phyloP scores from a whole-genome alignment of 2,113 vertebrate genomes.

The Tinamus guttatus region DNA sequence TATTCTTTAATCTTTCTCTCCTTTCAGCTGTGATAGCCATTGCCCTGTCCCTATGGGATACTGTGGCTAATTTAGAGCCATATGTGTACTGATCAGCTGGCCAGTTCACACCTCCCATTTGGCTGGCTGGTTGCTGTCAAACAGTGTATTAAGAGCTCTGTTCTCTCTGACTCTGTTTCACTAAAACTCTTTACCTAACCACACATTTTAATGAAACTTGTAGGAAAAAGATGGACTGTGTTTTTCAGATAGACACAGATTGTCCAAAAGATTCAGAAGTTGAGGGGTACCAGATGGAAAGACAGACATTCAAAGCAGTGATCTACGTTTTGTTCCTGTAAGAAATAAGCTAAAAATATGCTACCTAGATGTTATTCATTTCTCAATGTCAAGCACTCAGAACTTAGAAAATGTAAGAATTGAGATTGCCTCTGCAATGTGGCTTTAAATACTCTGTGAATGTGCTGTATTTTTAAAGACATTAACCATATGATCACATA shows the following conservation, averaged over 20 bases:
- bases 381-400: neutral
- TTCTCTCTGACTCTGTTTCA: neutral
- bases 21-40: neutral
- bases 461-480: neutral
- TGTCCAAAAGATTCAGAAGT: neutral
- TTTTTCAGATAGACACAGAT: neutral
- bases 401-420: neutral
- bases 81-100: neutral
- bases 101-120: neutral
- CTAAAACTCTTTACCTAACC: neutral
- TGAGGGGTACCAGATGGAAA: neutral
- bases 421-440: neutral
- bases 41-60: neutral
- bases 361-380: neutral
- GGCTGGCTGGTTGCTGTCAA: neutral
- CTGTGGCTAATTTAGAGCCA: neutral
- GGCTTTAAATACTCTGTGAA: neutral
- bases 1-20: neutral
- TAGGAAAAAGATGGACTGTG: neutral
- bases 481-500: neutral
- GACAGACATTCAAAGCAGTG: neutral
- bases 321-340: neutral
- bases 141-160: neutral
- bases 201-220: neutral
- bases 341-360: conserved; percentile 18